Evolutionary conservation across 2,113 vertebrate species (phyloP).

Genomic region (Caranx melampygus): DNA sequence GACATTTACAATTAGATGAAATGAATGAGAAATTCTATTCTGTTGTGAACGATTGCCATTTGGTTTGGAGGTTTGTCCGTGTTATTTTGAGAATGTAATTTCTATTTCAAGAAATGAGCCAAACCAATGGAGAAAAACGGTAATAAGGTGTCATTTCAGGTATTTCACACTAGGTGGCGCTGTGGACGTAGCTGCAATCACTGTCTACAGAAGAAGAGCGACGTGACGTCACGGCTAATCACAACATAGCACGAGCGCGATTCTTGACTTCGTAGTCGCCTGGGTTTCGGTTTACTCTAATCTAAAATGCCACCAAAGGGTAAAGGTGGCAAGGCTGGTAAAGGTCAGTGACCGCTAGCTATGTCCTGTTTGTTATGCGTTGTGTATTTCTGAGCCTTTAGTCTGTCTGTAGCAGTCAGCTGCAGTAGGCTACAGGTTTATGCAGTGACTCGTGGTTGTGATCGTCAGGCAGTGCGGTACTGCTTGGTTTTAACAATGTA

Average conservation of each 20-base stretch:
- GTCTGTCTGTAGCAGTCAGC: neutral
- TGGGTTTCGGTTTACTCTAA: neutral
- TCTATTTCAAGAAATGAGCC: no score
- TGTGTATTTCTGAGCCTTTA: neutral
- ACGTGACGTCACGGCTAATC: neutral
- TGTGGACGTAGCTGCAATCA: neutral
- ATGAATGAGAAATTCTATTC: no score
- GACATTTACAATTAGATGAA: no score
- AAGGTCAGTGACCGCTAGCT: constrained; percentile 71
- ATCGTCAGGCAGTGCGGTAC: no score
- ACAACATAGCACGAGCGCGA: neutral
- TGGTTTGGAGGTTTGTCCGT: no score
- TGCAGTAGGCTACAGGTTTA: neutral
- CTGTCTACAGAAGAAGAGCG: constrained; percentile 25
- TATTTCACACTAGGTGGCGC: constrained; percentile 19
- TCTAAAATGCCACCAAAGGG: constrained; percentile 84
- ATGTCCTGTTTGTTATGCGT: neutral
- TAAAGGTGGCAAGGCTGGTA: constrained; percentile 82
- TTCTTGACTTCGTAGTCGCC: neutral
- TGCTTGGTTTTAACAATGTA: neutral
- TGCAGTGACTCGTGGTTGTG: neutral
- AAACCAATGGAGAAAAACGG: no score
- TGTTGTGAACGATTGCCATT: no score
- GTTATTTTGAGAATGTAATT: no score
- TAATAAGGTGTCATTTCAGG: neutral